phyloP scores from a whole-genome alignment of 2,113 vertebrate species.

The Oryctolagus cuniculus region DNA sequence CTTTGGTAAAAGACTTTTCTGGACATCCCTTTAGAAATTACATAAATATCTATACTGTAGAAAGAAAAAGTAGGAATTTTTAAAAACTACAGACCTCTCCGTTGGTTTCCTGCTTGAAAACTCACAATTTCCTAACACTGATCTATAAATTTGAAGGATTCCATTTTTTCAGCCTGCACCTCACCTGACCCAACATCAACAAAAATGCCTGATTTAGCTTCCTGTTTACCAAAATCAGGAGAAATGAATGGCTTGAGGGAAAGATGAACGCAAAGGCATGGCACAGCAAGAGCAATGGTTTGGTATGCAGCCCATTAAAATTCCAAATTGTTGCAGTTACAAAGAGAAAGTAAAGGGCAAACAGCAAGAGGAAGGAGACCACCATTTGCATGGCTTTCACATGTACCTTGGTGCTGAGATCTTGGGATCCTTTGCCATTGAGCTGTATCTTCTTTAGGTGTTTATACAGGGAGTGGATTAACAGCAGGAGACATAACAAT shows the following conservation, averaged over 20 bases:
- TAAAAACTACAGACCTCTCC: neutral
- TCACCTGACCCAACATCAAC: neutral
- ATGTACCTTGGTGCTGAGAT: neutral
- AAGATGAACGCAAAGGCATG: neutral
- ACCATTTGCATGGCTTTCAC: conserved; percentile 25
- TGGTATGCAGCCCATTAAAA: neutral
- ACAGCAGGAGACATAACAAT: neutral
- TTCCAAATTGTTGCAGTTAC: neutral
- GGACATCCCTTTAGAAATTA: neutral
- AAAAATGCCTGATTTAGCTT: neutral
- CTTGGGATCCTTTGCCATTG: neutral
- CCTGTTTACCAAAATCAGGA: conserved; percentile 39
- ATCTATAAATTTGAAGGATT: neutral
- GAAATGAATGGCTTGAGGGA: neutral
- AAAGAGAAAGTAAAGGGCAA: neutral
- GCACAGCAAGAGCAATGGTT: fast-evolving
- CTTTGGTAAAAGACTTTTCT: neutral
- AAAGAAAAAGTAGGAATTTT: neutral
- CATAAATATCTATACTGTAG: neutral
- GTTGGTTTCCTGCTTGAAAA: neutral
- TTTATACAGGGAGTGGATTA: conserved; percentile 52
- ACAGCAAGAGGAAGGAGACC: conserved; percentile 15
- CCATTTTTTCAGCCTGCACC: neutral
- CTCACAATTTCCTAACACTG: too few species aligned
- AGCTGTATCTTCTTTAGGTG: conserved; percentile 27